phyloP scores from a whole-genome alignment of 2,113 vertebrate species.

The Triplophysa siluroides region DNA sequence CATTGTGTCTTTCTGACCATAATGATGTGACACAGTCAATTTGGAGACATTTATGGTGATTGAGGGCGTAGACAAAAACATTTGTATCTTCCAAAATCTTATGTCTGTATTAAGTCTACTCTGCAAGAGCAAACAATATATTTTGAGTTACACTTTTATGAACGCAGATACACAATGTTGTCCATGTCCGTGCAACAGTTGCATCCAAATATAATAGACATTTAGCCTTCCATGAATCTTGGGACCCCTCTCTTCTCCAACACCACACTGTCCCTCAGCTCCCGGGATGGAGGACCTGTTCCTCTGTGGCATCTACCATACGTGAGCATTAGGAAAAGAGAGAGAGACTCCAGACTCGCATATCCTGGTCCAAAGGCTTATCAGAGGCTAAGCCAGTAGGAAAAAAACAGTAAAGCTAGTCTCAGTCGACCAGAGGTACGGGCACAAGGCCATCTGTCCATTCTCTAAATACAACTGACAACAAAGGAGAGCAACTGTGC shows the following conservation, averaged over 20 bases:
- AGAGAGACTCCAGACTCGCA: slow-evolving; percentile 66
- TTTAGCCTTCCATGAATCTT: slow-evolving; percentile 1
- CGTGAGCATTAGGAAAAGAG: slow-evolving; percentile 68
- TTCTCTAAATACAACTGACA: slow-evolving; percentile 71
- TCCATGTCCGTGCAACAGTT: not conserved
- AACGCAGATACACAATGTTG: not conserved
- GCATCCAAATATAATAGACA: not conserved
- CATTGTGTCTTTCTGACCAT: slow-evolving; percentile 68
- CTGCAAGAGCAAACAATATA: not conserved
- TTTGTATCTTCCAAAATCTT: not conserved
- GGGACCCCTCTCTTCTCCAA: not conserved
- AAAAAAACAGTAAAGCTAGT: slow-evolving; percentile 77
- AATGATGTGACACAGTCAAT: slow-evolving; percentile 53
- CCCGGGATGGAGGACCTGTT: slow-evolving; percentile 8
- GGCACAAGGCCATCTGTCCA: slow-evolving; percentile 80
- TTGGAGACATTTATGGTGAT: slow-evolving; percentile 34
- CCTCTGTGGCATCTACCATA: slow-evolving; percentile 4
- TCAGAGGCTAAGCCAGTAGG: slow-evolving; percentile 76
- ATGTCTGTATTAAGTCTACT: not conserved
- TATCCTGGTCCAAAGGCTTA: slow-evolving; percentile 75
- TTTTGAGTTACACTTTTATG: not conserved
- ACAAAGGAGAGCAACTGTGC: slow-evolving; percentile 69
- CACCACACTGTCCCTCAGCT: not conserved
- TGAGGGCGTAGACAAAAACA: not conserved
- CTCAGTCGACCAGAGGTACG: slow-evolving; percentile 72